Conservation (phyloP, 2,113 vertebrate species). For the Amazona guildingii region DNA sequence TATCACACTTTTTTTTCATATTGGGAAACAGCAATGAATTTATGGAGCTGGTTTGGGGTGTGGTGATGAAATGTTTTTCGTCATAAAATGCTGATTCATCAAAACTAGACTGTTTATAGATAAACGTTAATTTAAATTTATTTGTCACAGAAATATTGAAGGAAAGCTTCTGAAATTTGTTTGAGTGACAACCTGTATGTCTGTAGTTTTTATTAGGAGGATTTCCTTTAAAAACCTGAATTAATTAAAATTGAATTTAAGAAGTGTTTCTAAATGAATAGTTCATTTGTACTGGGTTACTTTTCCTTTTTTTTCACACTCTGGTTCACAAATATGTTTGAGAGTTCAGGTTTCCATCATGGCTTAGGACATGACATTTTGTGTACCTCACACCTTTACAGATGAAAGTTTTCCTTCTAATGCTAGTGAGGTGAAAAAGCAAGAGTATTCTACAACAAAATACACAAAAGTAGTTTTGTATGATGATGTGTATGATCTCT, state of each 20-base stretch:
- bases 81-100: constrained; percentile 17
- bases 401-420: not conserved
- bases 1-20: not conserved
- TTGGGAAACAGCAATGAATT: constrained; percentile 45
- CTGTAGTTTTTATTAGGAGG: not conserved
- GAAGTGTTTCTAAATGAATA: not conserved
- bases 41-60: constrained; percentile 12
- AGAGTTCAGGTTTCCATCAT: not conserved
- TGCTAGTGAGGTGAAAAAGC: not conserved
- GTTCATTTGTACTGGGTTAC: not conserved
- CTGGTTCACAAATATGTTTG: not conserved
- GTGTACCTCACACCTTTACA: not conserved
- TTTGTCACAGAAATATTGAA: not conserved
- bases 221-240: not conserved
- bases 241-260: not conserved
- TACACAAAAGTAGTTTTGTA: not conserved
- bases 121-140: constrained; percentile 9
- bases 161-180: not conserved
- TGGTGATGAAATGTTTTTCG: constrained; percentile 19
- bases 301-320: not conserved
- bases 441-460: not conserved
- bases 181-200: not conserved
- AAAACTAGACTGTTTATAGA: not conserved
- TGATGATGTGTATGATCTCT: not conserved
- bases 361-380: not conserved